These are phyloP conservation scores for Rhombomys opimus DNA, from an alignment of 2,113 vertebrate genomes.

Conservation along the genomic window DNA sequence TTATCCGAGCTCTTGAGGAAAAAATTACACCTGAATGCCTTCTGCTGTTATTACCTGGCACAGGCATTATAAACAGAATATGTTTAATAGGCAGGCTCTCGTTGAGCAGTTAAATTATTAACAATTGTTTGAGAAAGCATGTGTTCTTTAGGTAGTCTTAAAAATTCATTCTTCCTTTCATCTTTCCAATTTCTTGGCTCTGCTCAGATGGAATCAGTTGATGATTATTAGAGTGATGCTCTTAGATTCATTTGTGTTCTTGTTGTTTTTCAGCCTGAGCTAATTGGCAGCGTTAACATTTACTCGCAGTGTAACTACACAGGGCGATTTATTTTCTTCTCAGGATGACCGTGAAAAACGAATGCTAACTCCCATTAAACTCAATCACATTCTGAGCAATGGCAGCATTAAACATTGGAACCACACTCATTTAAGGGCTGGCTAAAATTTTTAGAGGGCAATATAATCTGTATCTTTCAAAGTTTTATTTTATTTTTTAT, in stretches of 20 bases:
- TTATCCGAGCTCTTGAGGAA: conserved; percentile 6
- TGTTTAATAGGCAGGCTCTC: neutral
- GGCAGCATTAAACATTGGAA: conserved; percentile 48
- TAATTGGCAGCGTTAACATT: conserved; percentile 43
- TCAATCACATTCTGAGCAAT: conserved; percentile 55
- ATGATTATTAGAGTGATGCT: conserved; percentile 42
- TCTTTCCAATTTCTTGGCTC: conserved; percentile 62
- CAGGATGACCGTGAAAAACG: conserved; percentile 37
- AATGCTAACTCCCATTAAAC: conserved; percentile 63
- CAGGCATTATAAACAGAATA: neutral
- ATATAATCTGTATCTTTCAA: conserved; percentile 59
- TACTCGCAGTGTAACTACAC: conserved; percentile 29
- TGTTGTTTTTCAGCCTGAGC: conserved; percentile 60
- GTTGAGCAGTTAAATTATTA: conserved; percentile 54
- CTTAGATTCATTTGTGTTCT: conserved; percentile 68
- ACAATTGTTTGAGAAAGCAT: conserved; percentile 30
- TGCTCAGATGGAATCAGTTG: neutral
- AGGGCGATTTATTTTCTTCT: conserved; percentile 63
- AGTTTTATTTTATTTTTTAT: neutral
- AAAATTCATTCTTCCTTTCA: conserved; percentile 55
- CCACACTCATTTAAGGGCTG: conserved; percentile 44
- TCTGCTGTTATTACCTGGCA: neutral
- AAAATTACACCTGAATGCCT: neutral
- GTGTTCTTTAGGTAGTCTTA: neutral
- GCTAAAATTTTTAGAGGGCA: conserved; percentile 56